Evolutionary conservation across 2,797 vertebrate species (phyloP), one percentile per base, ranked within the genome.

Genomic region (Pagetopsis macropterus): DNA sequence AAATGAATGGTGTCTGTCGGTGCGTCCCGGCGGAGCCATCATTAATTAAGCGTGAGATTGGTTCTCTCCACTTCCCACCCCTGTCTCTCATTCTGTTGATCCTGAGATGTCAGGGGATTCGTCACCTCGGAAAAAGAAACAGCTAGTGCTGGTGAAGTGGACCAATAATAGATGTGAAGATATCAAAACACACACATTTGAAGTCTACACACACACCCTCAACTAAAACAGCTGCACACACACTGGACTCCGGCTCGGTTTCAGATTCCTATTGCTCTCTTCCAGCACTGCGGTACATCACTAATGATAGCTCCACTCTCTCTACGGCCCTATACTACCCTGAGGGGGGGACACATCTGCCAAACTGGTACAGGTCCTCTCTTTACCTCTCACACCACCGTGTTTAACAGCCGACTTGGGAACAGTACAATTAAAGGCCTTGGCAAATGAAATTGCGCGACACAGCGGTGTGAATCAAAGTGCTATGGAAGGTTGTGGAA

Each of bases 1-100:
- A 77, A 83, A 67, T 31, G 57, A 78, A 83, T 76, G 19, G 45
- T 72, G 83, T 84, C 76, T 62, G 66, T 76, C 7, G 19, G 17
- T 23, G 16, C 5, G 50, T 87, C 88, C 83, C 82, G 9, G 51
- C 1, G 57, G 90, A 90, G 83, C 79, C 17, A 66, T 88, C 84
- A 90, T 91, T 93, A 93, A 94, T 93, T 93, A 93, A 93, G 82
- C 68, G 76, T 91, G 89, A 92, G 84, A 92, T 91, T 90, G 89
- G 75, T 84, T 92, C 81, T 77, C 79, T 83, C 79, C 73, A 66
- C 74, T 78, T 72, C 83, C 75, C 79, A 55, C 52, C 76, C 64
- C 76, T 23, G 65, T 59, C 75, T 69, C 77, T 82, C 65, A 49
- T 78, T 79, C 74, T 60, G 75, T 75, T 84, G 82, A 88, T 85